phyloP scores from a whole-genome alignment of 1,140 invertebrate species.

The Euglossa dilemma region DNA sequence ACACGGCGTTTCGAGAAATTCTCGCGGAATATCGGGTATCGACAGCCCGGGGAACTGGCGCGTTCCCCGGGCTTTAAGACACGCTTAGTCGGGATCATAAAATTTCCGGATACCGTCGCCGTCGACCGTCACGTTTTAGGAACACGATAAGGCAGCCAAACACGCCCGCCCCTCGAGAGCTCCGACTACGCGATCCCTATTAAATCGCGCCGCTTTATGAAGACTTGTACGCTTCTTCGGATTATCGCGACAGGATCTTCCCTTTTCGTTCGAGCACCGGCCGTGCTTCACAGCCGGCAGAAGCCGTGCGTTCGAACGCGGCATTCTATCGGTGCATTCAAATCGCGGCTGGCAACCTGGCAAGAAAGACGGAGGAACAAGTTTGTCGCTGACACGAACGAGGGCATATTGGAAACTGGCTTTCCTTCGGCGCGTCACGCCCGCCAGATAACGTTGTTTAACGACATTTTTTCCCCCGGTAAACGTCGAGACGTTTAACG shows the following conservation, averaged over 20 bases:
- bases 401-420: too few relatives aligned
- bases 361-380: too few relatives aligned
- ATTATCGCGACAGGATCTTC: background rate
- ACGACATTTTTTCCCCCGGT: too few relatives aligned
- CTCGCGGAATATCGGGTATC: slow-evolving; percentile 4
- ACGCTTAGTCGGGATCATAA: slow-evolving; percentile 13
- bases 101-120: background rate
- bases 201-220: slow-evolving; percentile 21
- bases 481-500: too few relatives aligned
- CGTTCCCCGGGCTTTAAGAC: background rate
- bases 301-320: background rate
- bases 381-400: too few relatives aligned
- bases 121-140: slow-evolving; percentile 25
- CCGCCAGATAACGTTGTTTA: too few relatives aligned
- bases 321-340: background rate
- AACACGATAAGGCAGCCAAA: slow-evolving; percentile 15
- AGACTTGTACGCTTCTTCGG: background rate
- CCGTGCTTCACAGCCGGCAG: background rate
- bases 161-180: background rate
- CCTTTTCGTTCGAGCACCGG: background rate
- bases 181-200: slow-evolving; percentile 28
- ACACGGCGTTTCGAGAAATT: background rate
- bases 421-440: too few relatives aligned
- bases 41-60: background rate
- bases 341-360: too few relatives aligned